phyloP scores from a whole-genome alignment of 2,113 vertebrate genomes.

The Propithecus coquereli region DNA sequence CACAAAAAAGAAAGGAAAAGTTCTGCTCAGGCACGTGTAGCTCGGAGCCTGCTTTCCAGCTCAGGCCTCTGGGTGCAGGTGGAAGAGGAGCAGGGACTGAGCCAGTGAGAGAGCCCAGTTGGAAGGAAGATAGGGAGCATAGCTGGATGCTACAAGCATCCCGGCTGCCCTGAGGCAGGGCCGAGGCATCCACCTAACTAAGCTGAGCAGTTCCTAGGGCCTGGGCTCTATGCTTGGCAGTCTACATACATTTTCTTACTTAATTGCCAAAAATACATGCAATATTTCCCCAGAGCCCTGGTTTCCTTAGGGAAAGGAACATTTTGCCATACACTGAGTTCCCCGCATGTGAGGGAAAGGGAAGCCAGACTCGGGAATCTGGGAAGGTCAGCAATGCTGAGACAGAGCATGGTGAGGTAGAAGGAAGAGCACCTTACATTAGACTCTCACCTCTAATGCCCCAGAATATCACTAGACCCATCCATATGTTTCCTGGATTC shows the following conservation, averaged over 20 bases:
- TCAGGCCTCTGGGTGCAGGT: not conserved
- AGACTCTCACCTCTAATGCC: not conserved
- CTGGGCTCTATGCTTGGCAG: fast-evolving
- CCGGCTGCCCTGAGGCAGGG: fast-evolving
- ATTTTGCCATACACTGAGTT: not conserved
- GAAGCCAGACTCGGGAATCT: not conserved
- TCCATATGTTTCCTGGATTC: not conserved
- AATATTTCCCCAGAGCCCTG: not conserved
- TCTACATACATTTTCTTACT: fast-evolving
- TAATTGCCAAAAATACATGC: not conserved
- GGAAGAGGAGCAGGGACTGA: fast-evolving
- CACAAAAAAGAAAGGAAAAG: not conserved
- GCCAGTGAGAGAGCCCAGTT: not conserved
- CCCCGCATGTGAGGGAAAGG: not conserved
- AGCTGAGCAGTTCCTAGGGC: fast-evolving
- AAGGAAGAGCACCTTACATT: not conserved
- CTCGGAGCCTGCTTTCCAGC: not conserved
- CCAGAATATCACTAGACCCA: not conserved
- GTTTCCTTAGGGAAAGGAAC: not conserved
- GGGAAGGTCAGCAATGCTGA: not conserved
- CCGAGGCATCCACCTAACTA: not conserved
- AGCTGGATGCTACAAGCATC: not conserved
- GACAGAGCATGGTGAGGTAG: too few relatives aligned
- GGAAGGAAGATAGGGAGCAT: not conserved
- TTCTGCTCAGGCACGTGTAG: not conserved